Evolutionary conservation across 1,140 invertebrate genomes (phyloP).

Genomic region (Dendroctonus ponderosae): DNA sequence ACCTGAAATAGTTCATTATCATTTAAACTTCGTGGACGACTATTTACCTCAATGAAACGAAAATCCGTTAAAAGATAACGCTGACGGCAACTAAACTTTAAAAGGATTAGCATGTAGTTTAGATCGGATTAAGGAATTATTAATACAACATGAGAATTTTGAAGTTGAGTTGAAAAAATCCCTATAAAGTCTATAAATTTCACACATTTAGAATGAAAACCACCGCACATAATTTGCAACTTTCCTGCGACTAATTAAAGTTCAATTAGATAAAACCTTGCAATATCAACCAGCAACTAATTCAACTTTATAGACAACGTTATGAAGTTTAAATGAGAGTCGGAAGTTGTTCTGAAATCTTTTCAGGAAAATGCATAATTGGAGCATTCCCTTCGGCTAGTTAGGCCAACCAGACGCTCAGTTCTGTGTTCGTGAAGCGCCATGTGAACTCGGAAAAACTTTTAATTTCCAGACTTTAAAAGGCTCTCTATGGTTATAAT

Average conservation of each 20-base stretch:
- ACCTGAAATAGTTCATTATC: too few species aligned
- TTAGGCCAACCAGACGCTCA: neutral
- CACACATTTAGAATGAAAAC: too few species aligned
- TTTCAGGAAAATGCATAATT: constrained; percentile 13
- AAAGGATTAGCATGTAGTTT: too few species aligned
- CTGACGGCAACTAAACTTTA: neutral
- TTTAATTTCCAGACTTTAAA: too few species aligned
- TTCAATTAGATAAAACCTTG: constrained; percentile 7
- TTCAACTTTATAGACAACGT: constrained; percentile 6
- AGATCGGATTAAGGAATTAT: too few species aligned
- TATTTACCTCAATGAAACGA: neutral
- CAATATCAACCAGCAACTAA: constrained; percentile 1
- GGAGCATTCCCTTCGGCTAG: neutral
- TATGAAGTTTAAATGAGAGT: constrained; percentile 9
- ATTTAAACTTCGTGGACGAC: neutral
- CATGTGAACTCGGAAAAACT: too few species aligned
- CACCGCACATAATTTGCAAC: too few species aligned
- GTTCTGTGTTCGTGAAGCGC: neutral
- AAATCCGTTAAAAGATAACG: neutral
- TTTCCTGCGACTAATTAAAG: too few species aligned
- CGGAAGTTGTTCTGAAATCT: constrained; percentile 7
- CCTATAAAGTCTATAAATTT: too few species aligned
- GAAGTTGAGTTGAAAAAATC: too few species aligned
- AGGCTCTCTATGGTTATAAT: too few species aligned
- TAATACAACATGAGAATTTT: too few species aligned